These are phyloP conservation scores for Parascotia fuliginaria DNA, from an alignment of 2,888 invertebrate genomes.

Conservation along the genomic window DNA sequence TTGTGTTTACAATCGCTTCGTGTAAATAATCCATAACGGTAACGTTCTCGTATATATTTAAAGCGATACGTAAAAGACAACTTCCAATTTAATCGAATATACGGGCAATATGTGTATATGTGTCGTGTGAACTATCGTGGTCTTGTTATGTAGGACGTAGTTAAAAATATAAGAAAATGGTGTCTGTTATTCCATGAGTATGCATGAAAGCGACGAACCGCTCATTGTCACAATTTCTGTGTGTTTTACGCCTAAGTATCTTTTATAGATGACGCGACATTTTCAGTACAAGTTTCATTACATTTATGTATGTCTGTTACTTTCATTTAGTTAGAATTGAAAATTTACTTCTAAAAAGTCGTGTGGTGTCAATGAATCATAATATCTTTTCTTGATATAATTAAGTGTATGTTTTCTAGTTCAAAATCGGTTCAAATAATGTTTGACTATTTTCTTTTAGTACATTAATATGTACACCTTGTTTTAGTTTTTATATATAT, in stretches of 20 bases:
- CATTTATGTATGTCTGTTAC: background rate
- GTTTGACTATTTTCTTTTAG: background rate
- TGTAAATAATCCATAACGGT: background rate
- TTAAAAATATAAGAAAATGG: background rate
- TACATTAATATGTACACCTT: background rate
- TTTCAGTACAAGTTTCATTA: background rate
- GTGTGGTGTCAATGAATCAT: background rate
- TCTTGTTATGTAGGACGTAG: background rate
- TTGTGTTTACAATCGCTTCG: background rate
- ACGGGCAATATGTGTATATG: conserved; percentile 7
- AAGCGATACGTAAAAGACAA: conserved; percentile 16
- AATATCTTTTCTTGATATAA: background rate
- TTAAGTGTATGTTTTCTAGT: background rate
- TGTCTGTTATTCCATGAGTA: too few species aligned
- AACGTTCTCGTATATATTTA: conserved; percentile 9
- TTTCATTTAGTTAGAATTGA: background rate
- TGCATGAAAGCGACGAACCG: too few species aligned
- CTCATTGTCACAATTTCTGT: too few species aligned
- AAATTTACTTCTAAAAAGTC: background rate
- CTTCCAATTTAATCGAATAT: conserved; percentile 2
- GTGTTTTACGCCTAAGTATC: background rate
- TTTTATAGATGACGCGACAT: background rate
- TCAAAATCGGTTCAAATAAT: background rate
- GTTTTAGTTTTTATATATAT: background rate
- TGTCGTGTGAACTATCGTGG: background rate